A percentile compares a stretch with the other conserved stretches of the same genome.
Conservation (phyloP, 2,888 invertebrate genomes). For the Thelaira solivaga region DNA sequence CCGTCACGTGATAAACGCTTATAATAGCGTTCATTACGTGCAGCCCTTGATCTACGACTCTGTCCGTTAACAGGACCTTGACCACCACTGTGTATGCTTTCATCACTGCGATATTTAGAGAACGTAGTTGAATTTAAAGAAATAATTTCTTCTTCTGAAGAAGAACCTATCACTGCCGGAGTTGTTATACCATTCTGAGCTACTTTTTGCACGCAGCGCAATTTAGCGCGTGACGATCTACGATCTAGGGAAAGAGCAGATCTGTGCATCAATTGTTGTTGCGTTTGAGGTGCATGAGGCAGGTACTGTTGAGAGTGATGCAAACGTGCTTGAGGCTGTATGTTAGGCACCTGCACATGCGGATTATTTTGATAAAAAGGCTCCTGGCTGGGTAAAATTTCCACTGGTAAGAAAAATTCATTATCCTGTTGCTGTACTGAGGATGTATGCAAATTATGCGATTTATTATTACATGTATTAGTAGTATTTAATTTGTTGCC, state of each 20-base stretch:
- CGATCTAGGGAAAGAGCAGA: conserved; percentile 74
- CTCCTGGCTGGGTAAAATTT: conserved; percentile 68
- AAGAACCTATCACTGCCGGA: conserved; percentile 64
- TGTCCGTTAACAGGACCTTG: conserved; percentile 78
- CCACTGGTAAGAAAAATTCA: conserved; percentile 75
- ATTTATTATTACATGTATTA: not conserved
- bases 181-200: conserved; percentile 67
- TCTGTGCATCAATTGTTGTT: conserved; percentile 64
- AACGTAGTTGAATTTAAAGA: conserved; percentile 84
- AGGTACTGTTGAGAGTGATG: conserved; percentile 59
- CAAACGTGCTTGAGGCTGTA: conserved; percentile 58
- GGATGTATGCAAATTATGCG: conserved; percentile 40
- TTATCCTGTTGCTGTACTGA: conserved; percentile 74
- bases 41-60: conserved; percentile 83
- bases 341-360: not conserved
- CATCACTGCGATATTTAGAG: conserved; percentile 83
- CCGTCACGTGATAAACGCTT: conserved; percentile 86
- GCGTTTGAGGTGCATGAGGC: conserved; percentile 57
- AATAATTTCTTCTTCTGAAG: conserved; percentile 76
- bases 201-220: conserved; percentile 63
- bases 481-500: conserved; percentile 77
- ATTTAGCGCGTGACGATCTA: conserved; percentile 58
- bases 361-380: conserved; percentile 67
- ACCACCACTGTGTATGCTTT: conserved; percentile 81
- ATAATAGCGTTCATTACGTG: conserved; percentile 88